Evolutionary conservation across 92 coral and sea anemone genomes (phyloP).

Genomic region (Pocillopora grandis): DNA sequence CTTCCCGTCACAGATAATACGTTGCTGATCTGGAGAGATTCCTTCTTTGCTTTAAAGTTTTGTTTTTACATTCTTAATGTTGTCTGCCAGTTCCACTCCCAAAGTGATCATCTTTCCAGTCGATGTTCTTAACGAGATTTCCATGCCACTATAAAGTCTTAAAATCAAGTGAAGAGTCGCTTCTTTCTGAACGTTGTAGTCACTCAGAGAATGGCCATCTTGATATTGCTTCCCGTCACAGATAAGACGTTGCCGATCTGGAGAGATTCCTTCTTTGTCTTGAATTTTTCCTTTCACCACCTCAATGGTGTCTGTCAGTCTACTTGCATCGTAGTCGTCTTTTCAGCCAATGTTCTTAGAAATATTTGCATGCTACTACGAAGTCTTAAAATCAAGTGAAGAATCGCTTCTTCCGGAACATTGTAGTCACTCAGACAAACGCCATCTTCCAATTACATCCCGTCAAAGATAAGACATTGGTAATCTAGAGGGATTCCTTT

Average conservation of each 20-base stretch:
- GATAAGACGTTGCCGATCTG: not conserved
- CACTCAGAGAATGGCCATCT: not conserved
- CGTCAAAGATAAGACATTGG: not conserved
- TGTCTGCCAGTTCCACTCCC: not conserved
- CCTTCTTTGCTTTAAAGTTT: not conserved
- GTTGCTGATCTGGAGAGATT: not conserved
- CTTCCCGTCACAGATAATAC: not conserved
- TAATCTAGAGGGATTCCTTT: not conserved
- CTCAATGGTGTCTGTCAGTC: not conserved
- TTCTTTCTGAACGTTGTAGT: not conserved
- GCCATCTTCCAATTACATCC: not conserved
- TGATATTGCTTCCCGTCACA: not conserved
- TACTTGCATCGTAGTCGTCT: not conserved
- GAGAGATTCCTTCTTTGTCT: not conserved
- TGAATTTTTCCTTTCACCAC: not conserved
- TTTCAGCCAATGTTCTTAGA: not conserved
- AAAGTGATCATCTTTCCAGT: conserved; percentile 2
- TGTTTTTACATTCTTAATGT: not conserved
- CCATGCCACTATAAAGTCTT: not conserved
- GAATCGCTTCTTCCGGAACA: not conserved
- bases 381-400: not conserved
- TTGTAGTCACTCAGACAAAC: not conserved
- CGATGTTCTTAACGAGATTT: not conserved
- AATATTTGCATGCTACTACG: not conserved
- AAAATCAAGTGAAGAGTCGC: not conserved